Conservation (phyloP, 2,797 vertebrate genomes). For the Champsocephalus esox region DNA sequence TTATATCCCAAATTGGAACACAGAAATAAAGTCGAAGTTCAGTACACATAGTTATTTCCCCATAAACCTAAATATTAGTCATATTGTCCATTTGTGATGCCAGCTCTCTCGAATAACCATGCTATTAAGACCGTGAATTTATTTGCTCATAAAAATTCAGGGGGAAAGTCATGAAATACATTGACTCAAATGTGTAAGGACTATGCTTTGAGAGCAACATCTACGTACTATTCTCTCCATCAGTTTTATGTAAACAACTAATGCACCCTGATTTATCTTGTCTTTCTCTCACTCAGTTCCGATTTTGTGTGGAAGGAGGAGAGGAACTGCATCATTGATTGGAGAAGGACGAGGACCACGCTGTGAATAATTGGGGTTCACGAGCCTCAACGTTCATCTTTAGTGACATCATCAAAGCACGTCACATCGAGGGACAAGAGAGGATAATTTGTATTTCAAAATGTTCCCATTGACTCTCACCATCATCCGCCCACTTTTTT, state of each 20-base stretch:
- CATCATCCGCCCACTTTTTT: slow-evolving; percentile 28
- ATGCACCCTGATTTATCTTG: background rate
- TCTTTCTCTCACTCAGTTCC: slow-evolving; percentile 60
- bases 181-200: too few relatives aligned
- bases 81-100: too few relatives aligned
- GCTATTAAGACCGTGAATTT: too few relatives aligned
- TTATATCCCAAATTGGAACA: too few relatives aligned
- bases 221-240: background rate
- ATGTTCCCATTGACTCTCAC: slow-evolving; percentile 52
- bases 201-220: background rate
- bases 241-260: background rate
- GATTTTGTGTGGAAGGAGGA: slow-evolving; percentile 78
- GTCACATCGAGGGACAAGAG: slow-evolving; percentile 49
- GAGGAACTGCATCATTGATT: slow-evolving; percentile 66
- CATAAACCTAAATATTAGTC: too few relatives aligned
- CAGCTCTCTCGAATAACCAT: too few relatives aligned
- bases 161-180: too few relatives aligned
- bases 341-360: slow-evolving; percentile 78
- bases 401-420: slow-evolving; percentile 73
- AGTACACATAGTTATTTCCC: too few relatives aligned
- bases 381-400: slow-evolving; percentile 59
- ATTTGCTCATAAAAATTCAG: too few relatives aligned
- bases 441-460: slow-evolving; percentile 38
- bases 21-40: too few relatives aligned
- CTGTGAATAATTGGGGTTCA: slow-evolving; percentile 64